Base-by-base conservation (phyloP, 2,888 invertebrate species). In the Neuroscelio doddi region DNA sequence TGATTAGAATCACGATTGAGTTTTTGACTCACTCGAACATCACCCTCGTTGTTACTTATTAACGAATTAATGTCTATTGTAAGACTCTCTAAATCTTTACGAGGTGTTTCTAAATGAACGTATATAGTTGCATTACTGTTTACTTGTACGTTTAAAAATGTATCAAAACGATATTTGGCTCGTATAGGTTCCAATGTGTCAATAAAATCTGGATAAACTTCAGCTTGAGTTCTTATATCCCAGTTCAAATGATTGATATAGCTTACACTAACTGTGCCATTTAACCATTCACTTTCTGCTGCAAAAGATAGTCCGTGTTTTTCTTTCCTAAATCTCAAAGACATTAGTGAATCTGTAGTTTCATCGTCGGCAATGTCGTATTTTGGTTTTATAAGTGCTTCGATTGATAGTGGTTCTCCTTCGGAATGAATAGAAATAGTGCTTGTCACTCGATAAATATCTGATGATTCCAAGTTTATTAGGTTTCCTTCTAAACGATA, bases 1-100 rank as follows among this genome's bases (percentile, higher is more conserved):
- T 85, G 82, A 4, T 88, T 88, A 46, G 78, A 80, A 3, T 86
- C 79, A 9, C 85, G 76, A 70, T 85, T 84, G 42, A 87, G 64
- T 24, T 77, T 72, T 58, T 85, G 69, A 36, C 72, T 77, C 0
- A 84, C 32, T 51, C 75, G 74, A 14, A 83, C 68, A 14, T 81
- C 73, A n/a, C 85, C 85, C 53, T 73, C 78, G 8, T 75, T 59
- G 9, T 80, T 75, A 8, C 71, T 70, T 34, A 85, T 65, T 56
- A 83, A 63, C 24, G 85, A 61, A 63, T 85, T 85, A 3, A 85
- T 77, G 14, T 79, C 81, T 2, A 84, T 66, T 21, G 78, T 80
- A 1, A 86, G 77, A 38, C 76, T 84, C 68, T 85, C 80, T 41
- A 87, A 70, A 1, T 86, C 85, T 42, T 78, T 67, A 66, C 85